A percentile compares a stretch with the other conserved stretches of the same genome.
phyloP scores from a whole-genome alignment of 2,797 vertebrate species.

The Eurystomus glaucurus region DNA sequence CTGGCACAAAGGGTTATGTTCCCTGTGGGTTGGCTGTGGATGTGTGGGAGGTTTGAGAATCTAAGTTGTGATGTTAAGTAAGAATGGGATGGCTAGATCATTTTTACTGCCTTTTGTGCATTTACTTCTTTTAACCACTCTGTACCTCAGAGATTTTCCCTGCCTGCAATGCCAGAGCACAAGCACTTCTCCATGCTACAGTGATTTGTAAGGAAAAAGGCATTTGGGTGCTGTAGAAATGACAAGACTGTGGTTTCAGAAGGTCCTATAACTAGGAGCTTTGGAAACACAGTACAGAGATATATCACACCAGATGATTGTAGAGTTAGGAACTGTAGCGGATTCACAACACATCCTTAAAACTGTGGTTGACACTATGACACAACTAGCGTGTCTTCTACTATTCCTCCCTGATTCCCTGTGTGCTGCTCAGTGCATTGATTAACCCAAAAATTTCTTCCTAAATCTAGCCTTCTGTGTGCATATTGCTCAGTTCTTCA shows the following conservation, averaged over 20 bases:
- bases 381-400: not conserved
- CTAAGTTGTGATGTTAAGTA: not conserved
- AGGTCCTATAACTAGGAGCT: not conserved
- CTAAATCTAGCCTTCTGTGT: not conserved
- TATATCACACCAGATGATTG: not conserved
- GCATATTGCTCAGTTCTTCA: not conserved
- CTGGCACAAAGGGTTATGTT: not conserved
- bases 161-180: not conserved
- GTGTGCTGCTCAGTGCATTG: not conserved
- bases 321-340: not conserved
- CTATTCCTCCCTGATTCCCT: not conserved
- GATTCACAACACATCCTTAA: not conserved
- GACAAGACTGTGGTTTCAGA: not conserved
- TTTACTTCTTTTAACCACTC: not conserved
- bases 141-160: not conserved
- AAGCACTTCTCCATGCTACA: not conserved
- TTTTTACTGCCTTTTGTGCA: not conserved
- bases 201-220: not conserved
- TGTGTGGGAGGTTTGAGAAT: not conserved
- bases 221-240: not conserved
- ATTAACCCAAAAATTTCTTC: not conserved
- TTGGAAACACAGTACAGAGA: not conserved
- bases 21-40: not conserved
- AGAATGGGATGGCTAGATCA: not conserved
- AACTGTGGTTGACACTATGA: not conserved